Conservation (phyloP, 2,888 invertebrate species). For the Pelosia muscerda region DNA sequence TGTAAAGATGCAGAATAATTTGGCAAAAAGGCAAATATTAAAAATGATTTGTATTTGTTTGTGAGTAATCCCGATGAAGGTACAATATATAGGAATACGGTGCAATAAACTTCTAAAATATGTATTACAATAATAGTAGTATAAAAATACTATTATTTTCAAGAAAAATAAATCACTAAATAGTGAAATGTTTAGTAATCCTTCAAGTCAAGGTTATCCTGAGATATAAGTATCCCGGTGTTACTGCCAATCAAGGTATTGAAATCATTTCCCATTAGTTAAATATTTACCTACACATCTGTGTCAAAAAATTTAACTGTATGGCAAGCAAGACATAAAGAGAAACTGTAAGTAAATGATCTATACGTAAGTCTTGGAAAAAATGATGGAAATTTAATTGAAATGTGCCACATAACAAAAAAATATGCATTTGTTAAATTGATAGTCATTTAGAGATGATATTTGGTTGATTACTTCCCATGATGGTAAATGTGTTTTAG, state of each 20-base stretch:
- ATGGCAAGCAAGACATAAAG: background rate
- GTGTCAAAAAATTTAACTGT: background rate
- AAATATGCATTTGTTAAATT: background rate
- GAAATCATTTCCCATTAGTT: background rate
- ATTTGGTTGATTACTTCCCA: background rate
- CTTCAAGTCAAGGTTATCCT: background rate
- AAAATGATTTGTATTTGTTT: background rate
- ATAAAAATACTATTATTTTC: background rate
- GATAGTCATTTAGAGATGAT: background rate
- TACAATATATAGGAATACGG: background rate
- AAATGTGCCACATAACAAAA: background rate
- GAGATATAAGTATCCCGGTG: background rate
- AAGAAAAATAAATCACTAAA: background rate
- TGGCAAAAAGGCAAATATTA: background rate
- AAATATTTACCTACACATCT: background rate
- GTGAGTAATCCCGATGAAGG: background rate
- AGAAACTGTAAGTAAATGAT: slow-evolving; percentile 4
- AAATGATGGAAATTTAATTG: background rate
- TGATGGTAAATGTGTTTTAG: background rate
- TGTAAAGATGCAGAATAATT: slow-evolving; percentile 5
- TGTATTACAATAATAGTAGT: background rate
- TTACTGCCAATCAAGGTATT: background rate
- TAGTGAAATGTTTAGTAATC: background rate
- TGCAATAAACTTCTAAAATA: background rate
- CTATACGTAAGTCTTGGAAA: background rate